Evolutionary conservation across 2,113 vertebrate genomes (phyloP), one percentile per base, ranked within the genome.

Genomic region (Struthio camelus): DNA sequence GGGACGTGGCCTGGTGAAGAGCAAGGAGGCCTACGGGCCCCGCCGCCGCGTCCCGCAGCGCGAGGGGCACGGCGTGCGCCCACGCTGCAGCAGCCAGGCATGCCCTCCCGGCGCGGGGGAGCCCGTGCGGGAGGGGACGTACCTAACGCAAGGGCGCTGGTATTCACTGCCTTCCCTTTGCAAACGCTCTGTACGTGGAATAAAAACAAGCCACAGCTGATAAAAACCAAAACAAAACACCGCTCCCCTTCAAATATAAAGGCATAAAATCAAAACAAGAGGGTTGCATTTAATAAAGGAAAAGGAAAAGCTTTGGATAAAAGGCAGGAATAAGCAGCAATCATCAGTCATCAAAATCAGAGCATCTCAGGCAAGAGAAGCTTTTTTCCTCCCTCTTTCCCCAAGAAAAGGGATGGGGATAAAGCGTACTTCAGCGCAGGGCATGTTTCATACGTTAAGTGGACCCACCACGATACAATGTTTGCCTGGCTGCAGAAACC

Each of bases 271-370:
- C 61, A 90, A 89, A 89, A 94, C 83, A 75, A 61, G 80, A 48
- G 83, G 90, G 84, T 94, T 86, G 65, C 12, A 11, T 36, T 91
- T 94, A 87, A 92, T 65, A 88, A 91, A 25, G 9, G 85, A 64
- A 71, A 14, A 94, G 56, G 48, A 81, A 89, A 91, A 92, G 80
- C 84, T 58, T 40, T 38, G 79, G 86, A 92, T 92, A 69, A 94
- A 94, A 91, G 78, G 70, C 66, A 93, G 73, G 65, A 92, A 87
- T 87, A 76, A 72, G 80, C 65, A 23, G 5, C 86, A 95, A 91
- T 86, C 87, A 95, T 91, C 85, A 71, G 69, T 71, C 85, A 93
- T 88, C 79, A 89, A 66, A 66, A 92, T 90, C 71, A 86, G 67
- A 84, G 93, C 12, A 19, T 10, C 6, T 0, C 28, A 69, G 59